phyloP scores from a whole-genome alignment of 2,888 invertebrate genomes.

The Cenopis cana region DNA sequence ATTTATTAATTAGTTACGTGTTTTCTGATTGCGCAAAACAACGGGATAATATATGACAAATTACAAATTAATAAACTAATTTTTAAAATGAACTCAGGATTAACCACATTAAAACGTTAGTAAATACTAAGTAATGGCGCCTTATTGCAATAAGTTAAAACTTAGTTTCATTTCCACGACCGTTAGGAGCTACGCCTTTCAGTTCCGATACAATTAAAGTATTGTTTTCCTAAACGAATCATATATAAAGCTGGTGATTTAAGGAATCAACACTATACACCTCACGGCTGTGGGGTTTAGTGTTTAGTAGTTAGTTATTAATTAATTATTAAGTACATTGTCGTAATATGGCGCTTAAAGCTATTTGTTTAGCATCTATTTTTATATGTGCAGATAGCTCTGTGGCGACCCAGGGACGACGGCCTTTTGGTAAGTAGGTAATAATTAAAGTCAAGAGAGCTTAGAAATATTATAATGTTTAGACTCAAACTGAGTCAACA shows the following conservation, averaged over 20 bases:
- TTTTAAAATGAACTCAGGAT: constrained; percentile 1
- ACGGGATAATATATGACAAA: background rate
- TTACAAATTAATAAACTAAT: background rate
- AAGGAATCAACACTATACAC: constrained; percentile 10
- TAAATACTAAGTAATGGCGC: background rate
- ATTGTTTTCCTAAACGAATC: background rate
- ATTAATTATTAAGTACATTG: background rate
- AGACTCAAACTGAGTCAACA: too few relatives aligned
- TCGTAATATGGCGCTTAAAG: constrained; percentile 8
- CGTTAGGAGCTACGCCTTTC: background rate
- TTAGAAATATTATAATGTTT: too few relatives aligned
- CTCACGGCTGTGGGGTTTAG: constrained; percentile 1
- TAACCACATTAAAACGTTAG: background rate
- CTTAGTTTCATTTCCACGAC: background rate
- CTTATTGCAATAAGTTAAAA: background rate
- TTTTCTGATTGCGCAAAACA: background rate
- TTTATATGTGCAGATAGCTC: background rate
- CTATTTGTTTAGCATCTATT: background rate
- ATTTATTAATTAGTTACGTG: background rate
- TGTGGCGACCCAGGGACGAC: background rate
- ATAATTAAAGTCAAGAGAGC: background rate
- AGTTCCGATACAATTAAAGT: background rate
- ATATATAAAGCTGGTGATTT: constrained; percentile 5
- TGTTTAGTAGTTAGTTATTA: background rate
- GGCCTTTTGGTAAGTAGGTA: constrained; percentile 5